Evolutionary conservation across 2,113 vertebrate genomes (phyloP), one percentile per base, ranked within the genome.

Genomic region (Brevimyrus niger): DNA sequence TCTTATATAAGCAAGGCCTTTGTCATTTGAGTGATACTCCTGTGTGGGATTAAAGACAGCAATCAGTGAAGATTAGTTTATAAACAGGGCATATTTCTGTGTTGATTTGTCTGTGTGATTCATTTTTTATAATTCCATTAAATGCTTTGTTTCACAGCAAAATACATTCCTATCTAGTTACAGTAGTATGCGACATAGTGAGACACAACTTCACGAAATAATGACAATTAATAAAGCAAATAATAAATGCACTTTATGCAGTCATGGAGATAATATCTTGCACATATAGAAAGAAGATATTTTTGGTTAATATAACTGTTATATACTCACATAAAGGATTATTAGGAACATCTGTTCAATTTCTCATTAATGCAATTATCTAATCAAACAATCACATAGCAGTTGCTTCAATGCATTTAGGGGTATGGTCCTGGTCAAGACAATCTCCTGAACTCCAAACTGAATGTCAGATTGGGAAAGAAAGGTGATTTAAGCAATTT

Each of bases 11-110:
- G 88, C 90, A 90, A 93, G 89, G 91, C 92, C 91, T 88, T 87
- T 91, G 89, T 38, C 92, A 90, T 94, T 92, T 92, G 90, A 92
- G 90, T 90, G 91, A n/a, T 89, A 82, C 89, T 92, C 76, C 42
- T 88, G 86, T 86, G 89, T 88, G 90, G 51, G 88, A 93, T 92
- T 93, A 90, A 27, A 15, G 88, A 87, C 90, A 91, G 89, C 90
- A 85, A 88, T 86, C 88, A 90, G 44, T 88, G 89, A 89, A 90
- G 89, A 89, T 91, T 85, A 92, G 91, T 93, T 92, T 90, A 93
- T 90, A 91, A 76, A 93, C 61, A 89, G 91, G 5, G 38, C 91
- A 92, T 92, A 91, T 93, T 92, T 93, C 85, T 76, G 65, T 87
- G 42, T 48, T 93, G 89, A 92, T 90, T 50, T 88, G 88, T 53